Evolutionary conservation across 2,888 invertebrate species (phyloP).

Genomic region (Lasiommata megera): DNA sequence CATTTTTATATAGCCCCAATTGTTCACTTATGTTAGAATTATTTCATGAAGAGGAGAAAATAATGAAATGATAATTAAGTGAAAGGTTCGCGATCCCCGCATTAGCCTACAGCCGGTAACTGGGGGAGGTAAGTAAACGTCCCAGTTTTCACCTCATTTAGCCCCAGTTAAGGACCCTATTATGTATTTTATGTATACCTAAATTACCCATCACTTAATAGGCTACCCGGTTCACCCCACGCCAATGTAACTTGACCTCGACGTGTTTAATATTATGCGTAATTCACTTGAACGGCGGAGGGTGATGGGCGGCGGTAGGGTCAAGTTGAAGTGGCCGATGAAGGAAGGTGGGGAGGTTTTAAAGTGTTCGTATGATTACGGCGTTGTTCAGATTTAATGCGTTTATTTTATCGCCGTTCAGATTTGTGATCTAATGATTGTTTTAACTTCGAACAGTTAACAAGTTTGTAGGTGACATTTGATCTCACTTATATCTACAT

Average conservation of each 20-base stretch:
- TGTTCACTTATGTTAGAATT: too few species aligned
- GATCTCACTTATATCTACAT: too few species aligned
- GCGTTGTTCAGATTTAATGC: constrained; percentile 75
- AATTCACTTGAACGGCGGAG: not conserved
- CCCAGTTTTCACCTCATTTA: constrained; percentile 79
- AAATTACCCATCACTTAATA: constrained; percentile 81
- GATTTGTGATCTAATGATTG: constrained; percentile 34
- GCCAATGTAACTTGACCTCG: constrained; percentile 50
- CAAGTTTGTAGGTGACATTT: not conserved
- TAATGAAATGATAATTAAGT: not conserved
- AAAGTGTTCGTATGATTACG: constrained; percentile 75
- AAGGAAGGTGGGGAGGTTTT: constrained; percentile 64
- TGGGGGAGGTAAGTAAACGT: constrained; percentile 55
- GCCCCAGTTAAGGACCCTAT: constrained; percentile 75
- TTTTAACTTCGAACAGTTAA: constrained; percentile 1
- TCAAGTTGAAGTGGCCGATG: constrained; percentile 49
- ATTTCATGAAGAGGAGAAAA: too few species aligned
- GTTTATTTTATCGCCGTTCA: constrained; percentile 41
- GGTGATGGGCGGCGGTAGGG: constrained; percentile 29
- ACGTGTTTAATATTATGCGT: constrained; percentile 23
- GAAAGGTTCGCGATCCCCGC: not conserved
- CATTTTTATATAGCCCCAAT: too few species aligned
- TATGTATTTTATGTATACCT: constrained; percentile 81
- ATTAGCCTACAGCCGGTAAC: not conserved
- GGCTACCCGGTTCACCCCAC: constrained; percentile 63